Evolutionary conservation across 2,888 invertebrate genomes (phyloP).

Genomic region (Epinotia brunnichana): DNA sequence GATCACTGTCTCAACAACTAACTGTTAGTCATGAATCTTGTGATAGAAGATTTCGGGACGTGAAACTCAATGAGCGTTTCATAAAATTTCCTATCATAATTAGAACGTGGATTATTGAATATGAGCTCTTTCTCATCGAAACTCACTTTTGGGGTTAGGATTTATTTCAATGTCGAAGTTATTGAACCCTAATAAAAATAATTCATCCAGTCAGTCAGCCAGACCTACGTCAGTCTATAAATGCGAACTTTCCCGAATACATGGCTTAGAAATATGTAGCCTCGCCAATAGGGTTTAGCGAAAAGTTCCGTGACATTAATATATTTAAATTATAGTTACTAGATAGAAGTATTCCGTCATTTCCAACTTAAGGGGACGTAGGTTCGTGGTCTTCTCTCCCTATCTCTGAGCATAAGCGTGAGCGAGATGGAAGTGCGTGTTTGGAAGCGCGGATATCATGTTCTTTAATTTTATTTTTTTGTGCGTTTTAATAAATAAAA

Average conservation of each 20-base stretch:
- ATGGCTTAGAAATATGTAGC: neutral
- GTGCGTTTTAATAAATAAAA: no score
- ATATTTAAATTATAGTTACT: no score
- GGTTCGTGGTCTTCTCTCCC: no score
- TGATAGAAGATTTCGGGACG: neutral
- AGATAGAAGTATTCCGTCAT: no score
- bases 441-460: no score
- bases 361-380: no score
- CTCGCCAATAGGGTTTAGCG: no score
- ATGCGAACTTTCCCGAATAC: neutral
- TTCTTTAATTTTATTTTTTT: no score
- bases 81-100: neutral
- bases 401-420: no score
- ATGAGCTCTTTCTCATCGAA: neutral
- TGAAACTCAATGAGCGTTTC: neutral
- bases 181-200: slow-evolving; percentile 5
- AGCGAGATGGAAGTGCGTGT: no score
- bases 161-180: neutral
- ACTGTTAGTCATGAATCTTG: neutral
- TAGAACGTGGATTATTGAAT: neutral
- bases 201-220: neutral
- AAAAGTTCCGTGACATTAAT: no score
- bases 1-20: neutral
- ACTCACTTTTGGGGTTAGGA: neutral
- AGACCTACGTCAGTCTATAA: neutral